Evolutionary conservation across 2,888 invertebrate genomes (phyloP).

Genomic region (Netelia melanura): DNA sequence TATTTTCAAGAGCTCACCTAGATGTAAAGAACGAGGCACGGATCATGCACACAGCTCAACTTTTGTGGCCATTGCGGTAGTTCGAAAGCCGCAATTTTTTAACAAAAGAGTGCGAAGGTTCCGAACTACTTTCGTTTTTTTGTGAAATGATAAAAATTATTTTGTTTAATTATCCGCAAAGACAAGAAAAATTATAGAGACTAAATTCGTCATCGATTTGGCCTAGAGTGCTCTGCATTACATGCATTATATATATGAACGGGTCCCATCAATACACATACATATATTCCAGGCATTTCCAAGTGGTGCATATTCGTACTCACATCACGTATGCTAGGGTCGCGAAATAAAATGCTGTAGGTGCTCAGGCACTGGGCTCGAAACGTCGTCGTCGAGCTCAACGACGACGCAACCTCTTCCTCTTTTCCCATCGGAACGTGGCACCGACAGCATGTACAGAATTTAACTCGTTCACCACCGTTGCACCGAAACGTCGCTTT

Average conservation of each 20-base stretch:
- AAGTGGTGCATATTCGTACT: conserved; percentile 38
- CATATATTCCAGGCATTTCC: conserved; percentile 3
- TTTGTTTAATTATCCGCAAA: background rate
- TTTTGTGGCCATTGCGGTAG: too few species aligned
- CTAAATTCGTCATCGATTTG: background rate
- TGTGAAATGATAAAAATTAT: too few species aligned
- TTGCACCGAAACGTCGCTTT: conserved; percentile 39
- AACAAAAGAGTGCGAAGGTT: too few species aligned
- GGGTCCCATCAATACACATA: conserved; percentile 12
- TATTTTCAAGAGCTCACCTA: too few species aligned
- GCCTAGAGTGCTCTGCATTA: background rate
- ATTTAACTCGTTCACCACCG: conserved; percentile 60
- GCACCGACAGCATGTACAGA: conserved; percentile 62
- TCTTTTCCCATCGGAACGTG: conserved; percentile 28
- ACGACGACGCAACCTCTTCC: conserved; percentile 31
- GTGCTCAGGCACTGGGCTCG: conserved; percentile 37
- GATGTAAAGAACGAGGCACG: too few species aligned
- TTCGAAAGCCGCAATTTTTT: too few species aligned
- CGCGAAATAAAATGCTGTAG: conserved; percentile 64
- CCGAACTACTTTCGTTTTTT: too few species aligned
- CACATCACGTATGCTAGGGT: conserved; percentile 62
- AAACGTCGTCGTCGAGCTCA: conserved; percentile 45
- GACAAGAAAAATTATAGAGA: background rate
- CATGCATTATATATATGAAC: background rate
- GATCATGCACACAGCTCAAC: too few species aligned